Evolutionary conservation across 1,140 invertebrate genomes (phyloP), one percentile per base, ranked within the genome.

Genomic region (Rhizoglyphus robini): DNA sequence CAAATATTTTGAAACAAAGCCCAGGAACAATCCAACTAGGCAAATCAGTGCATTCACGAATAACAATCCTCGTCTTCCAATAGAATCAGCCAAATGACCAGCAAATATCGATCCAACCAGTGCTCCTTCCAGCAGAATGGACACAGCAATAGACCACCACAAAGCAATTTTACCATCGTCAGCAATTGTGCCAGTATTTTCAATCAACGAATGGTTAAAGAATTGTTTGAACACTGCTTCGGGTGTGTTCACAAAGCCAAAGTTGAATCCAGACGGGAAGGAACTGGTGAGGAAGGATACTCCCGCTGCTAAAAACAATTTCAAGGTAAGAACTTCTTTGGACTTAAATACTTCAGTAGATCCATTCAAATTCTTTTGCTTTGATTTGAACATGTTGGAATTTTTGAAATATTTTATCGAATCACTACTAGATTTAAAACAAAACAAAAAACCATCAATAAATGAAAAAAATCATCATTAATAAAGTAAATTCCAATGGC

Each of bases 61-160:
- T 20, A 80, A 75, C 1, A 80, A 76, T 64, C 76, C 73, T 76
- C 77, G 86, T 80, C 87, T 82, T 66, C 87, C 87, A 63, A 84
- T 78, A 72, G 76, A 81, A 73, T 88, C 81, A 47, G 86, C 85
- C 30, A 86, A 70, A 67, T 80, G 79, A 11, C 86, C 83, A 0
- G 86, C 84, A 1, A 81, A 72, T 31, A 87, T 73, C 0, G 86
- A 88, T 2, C 87, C 87, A 31, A 82, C 78, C 23, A 85, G 82
- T 30, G 86, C 87, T 15, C 87, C 87, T 20, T 89, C 80, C 1
- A 89, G 78, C 73, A 88, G 88, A 68, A 87, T 81, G 15, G 87
- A 86, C 20, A 90, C 85, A n/a, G 88, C 80, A 0, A 82, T 74
- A 5, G 88, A 84, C 85, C 86, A 92, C 3, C 90, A 72, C 20